Conservation (phyloP, 2,888 invertebrate genomes). For the Caenorhabditis afra region DNA sequence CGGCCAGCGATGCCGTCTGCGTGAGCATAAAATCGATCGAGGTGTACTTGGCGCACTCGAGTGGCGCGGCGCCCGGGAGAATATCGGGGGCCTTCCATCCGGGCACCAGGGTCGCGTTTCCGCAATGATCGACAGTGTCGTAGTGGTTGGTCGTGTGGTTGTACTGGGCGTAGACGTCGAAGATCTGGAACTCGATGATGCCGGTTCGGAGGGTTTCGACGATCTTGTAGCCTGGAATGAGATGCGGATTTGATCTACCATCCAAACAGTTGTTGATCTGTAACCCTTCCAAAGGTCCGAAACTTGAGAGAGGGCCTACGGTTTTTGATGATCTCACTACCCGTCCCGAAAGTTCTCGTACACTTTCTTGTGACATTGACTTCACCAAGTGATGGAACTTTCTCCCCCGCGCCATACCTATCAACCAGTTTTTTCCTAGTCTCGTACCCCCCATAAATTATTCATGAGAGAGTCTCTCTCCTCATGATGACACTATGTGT, state of each 20-base stretch:
- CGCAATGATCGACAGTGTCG: slow-evolving; percentile 62
- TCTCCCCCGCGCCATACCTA: no score
- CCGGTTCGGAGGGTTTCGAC: slow-evolving; percentile 99
- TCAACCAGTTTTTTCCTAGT: no score
- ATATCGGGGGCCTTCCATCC: slow-evolving; percentile 63
- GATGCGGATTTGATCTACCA: no score
- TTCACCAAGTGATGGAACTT: no score
- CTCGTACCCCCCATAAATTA: no score
- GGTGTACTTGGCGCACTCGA: slow-evolving; percentile 72
- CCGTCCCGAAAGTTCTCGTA: no score
- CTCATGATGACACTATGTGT: not conserved
- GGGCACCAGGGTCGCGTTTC: slow-evolving; percentile 54
- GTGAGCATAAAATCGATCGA: slow-evolving; percentile 69
- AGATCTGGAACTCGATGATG: slow-evolving; percentile 91
- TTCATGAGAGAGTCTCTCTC: slow-evolving; percentile 16
- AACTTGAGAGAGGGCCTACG: no score
- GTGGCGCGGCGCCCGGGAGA: slow-evolving; percentile 48
- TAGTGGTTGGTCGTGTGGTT: slow-evolving; percentile 62
- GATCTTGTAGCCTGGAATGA: slow-evolving; percentile 87
- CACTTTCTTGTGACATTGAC: no score
- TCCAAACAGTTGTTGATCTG: no score
- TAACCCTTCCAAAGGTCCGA: no score
- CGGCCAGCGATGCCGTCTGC: slow-evolving; percentile 66
- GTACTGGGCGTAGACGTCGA: slow-evolving; percentile 83
- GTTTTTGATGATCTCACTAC: no score